Conservation (phyloP, 2,888 invertebrate species). For the Dynastes tityus region DNA sequence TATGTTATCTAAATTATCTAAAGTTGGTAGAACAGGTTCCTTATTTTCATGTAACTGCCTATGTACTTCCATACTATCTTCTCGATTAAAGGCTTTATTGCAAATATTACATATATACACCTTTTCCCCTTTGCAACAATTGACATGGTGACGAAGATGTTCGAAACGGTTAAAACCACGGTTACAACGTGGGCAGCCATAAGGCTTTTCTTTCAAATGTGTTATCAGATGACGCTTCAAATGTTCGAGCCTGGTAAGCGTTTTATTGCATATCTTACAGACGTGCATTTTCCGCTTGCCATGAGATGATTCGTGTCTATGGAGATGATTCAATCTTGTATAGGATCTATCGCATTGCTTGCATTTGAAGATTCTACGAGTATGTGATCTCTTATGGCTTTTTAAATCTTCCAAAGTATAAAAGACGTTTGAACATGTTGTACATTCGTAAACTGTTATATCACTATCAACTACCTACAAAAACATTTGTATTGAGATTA, state of each 20-base stretch:
- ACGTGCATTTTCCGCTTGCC: conserved; percentile 67
- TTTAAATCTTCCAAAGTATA: conserved; percentile 67
- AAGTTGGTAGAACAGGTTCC: conserved; percentile 65
- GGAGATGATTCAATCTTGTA: conserved; percentile 66
- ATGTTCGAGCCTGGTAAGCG: conserved; percentile 68
- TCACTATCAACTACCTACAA: conserved; percentile 62
- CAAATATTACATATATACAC: conserved; percentile 71
- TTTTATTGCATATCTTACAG: conserved; percentile 69
- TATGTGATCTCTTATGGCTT: conserved; percentile 66
- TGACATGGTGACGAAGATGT: conserved; percentile 67
- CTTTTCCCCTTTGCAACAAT: conserved; percentile 69
- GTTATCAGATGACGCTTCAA: conserved; percentile 68
- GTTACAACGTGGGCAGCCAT: conserved; percentile 67
- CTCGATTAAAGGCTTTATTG: conserved; percentile 69
- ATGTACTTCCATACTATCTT: conserved; percentile 68
- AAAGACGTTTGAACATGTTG: conserved; percentile 67
- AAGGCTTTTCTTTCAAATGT: conserved; percentile 69
- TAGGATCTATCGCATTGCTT: conserved; percentile 68
- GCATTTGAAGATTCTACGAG: conserved; percentile 67
- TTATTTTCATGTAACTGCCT: conserved; percentile 66
- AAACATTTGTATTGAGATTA: background rate
- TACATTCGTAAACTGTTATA: conserved; percentile 66
- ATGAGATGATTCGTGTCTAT: conserved; percentile 67
- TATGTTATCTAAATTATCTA: conserved; percentile 69
- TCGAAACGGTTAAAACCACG: conserved; percentile 68